These are phyloP conservation scores for Eupristina koningsbergeri DNA, from an alignment of 1,140 invertebrate genomes.

Conservation along the genomic window DNA sequence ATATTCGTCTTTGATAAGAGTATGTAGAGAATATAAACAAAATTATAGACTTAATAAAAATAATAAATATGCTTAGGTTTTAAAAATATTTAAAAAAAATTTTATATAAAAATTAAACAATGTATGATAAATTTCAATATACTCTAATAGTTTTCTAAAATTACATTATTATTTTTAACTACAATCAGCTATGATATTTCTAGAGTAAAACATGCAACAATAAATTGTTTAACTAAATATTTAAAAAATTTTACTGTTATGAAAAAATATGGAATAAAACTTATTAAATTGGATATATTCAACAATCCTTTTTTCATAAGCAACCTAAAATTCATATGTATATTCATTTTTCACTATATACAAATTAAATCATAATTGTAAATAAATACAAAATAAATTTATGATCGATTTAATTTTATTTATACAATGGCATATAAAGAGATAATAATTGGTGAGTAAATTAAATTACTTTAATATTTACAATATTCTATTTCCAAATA, in stretches of 20 bases:
- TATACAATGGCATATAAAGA: neutral
- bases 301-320: neutral
- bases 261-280: too few relatives aligned
- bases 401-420: too few relatives aligned
- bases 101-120: neutral
- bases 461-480: neutral
- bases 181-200: neutral
- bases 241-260: neutral
- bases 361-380: too few relatives aligned
- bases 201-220: neutral
- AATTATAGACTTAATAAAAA: too few relatives aligned
- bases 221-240: neutral
- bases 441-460: neutral
- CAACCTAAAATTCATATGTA: slow-evolving; percentile 3
- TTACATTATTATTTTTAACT: neutral
- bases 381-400: too few relatives aligned
- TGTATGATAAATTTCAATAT: neutral
- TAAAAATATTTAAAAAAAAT: too few relatives aligned
- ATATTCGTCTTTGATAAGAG: too few relatives aligned
- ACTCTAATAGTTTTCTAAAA: neutral
- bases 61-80: too few relatives aligned
- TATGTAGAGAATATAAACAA: neutral
- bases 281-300: too few relatives aligned
- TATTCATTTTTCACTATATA: slow-evolving; percentile 1
- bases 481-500: neutral